These are phyloP conservation scores for Idris sp. DNA, from an alignment of 1,140 invertebrate genomes.

Conservation along the genomic window DNA sequence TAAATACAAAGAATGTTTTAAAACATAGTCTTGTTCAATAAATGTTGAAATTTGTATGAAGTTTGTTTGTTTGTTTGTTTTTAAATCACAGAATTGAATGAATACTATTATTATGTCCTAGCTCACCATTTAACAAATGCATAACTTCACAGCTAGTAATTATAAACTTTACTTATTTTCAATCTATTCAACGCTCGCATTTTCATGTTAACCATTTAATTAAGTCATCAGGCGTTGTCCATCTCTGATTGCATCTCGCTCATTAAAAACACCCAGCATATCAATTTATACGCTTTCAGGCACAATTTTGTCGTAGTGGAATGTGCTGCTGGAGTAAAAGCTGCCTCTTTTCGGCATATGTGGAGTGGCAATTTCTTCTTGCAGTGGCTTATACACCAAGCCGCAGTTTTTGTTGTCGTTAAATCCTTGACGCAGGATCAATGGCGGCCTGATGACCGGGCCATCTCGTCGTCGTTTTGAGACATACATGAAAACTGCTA, in stretches of 20 bases:
- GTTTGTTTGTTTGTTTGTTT: too few relatives aligned
- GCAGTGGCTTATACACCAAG: conserved; percentile 78
- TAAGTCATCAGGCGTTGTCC: conserved; percentile 3
- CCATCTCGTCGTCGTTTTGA: conserved; percentile 70
- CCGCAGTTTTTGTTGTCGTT: conserved; percentile 76
- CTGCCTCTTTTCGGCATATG: conserved; percentile 79
- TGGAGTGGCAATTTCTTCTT: conserved; percentile 75
- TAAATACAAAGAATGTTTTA: too few relatives aligned
- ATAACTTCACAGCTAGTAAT: conserved; percentile 12
- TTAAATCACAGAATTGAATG: too few relatives aligned
- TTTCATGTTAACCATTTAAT: conserved; percentile 3
- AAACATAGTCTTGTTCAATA: too few relatives aligned
- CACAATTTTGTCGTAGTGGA: conserved; percentile 82
- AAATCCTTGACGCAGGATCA: conserved; percentile 73
- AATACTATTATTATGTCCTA: too few relatives aligned
- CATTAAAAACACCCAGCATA: conserved; percentile 2
- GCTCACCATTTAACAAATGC: too few relatives aligned
- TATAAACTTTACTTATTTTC: conserved; percentile 26
- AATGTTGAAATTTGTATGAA: too few relatives aligned
- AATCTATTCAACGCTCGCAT: not conserved
- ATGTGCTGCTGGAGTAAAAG: conserved; percentile 82
- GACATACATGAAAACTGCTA: conserved; percentile 64
- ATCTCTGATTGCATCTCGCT: conserved; percentile 4
- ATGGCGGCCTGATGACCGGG: conserved; percentile 72
- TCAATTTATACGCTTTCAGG: conserved; percentile 80